Conservation (phyloP, 2,797 vertebrate species). For the Champsocephalus gunnari region DNA sequence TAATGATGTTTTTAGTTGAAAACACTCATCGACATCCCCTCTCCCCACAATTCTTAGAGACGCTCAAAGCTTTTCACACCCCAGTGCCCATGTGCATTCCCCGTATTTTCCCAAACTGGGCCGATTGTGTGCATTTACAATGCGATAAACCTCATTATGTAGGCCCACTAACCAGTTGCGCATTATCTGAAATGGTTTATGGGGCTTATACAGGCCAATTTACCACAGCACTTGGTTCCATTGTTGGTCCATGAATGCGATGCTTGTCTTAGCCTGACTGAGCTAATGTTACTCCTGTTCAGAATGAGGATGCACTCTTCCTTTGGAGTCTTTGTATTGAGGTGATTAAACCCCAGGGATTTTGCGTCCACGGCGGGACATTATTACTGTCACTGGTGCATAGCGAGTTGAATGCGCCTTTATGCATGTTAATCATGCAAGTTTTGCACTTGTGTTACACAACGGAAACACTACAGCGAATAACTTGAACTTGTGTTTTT, state of each 20-base stretch:
- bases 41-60: slow-evolving; percentile 51
- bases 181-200: slow-evolving; percentile 83
- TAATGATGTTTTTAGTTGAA: slow-evolving; percentile 62
- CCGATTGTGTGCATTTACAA: slow-evolving; percentile 81
- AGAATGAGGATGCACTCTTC: slow-evolving; percentile 74
- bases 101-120: slow-evolving; percentile 74
- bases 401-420: slow-evolving; percentile 76
- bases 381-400: slow-evolving; percentile 80
- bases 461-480: slow-evolving; percentile 30
- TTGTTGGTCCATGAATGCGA: slow-evolving; percentile 82
- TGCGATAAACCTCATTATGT: slow-evolving; percentile 83
- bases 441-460: slow-evolving; percentile 51
- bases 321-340: slow-evolving; percentile 74
- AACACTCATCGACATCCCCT: slow-evolving; percentile 35
- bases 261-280: slow-evolving; percentile 83
- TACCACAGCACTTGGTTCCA: slow-evolving; percentile 77
- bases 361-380: slow-evolving; percentile 72
- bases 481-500: slow-evolving; percentile 28
- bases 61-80: slow-evolving; percentile 64
- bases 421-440: slow-evolving; percentile 80
- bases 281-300: slow-evolving; percentile 81
- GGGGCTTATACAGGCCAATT: slow-evolving; percentile 80
- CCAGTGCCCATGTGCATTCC: slow-evolving; percentile 64
- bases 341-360: slow-evolving; percentile 82
- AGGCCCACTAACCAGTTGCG: slow-evolving; percentile 80